Percentiles rank a stretch among this genome's conserved stretches.
Evolutionary conservation across 2,888 invertebrate species (phyloP).

Genomic region (Chloromyia formosa): DNA sequence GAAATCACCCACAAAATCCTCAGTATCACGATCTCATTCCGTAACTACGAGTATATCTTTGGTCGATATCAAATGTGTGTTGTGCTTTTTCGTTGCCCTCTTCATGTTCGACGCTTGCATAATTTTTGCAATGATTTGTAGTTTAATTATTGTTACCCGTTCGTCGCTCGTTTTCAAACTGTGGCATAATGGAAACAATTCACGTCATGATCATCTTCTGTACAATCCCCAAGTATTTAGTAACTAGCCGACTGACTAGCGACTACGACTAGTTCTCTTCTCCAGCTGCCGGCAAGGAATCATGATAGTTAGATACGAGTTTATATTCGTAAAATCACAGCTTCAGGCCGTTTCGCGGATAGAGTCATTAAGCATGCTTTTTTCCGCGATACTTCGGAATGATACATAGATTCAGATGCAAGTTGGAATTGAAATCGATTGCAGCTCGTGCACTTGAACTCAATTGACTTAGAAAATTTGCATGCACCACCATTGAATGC

Average conservation of each 20-base stretch:
- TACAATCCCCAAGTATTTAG: constrained; percentile 26
- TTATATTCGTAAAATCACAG: no score
- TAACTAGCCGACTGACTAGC: not conserved
- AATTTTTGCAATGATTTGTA: constrained; percentile 39
- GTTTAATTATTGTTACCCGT: constrained; percentile 25
- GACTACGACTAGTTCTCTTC: not conserved
- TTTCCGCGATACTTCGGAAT: not conserved
- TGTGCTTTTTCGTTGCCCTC: constrained; percentile 2
- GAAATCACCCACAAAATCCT: constrained; percentile 46
- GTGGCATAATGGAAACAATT: constrained; percentile 17
- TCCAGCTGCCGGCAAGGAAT: not conserved
- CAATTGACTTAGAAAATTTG: constrained; percentile 35
- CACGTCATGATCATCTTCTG: constrained; percentile 18
- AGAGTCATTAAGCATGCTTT: constrained; percentile 32
- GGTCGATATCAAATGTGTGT: constrained; percentile 9
- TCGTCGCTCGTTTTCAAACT: constrained; percentile 20
- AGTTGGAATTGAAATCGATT: constrained; percentile 27
- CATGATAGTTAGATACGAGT: not conserved
- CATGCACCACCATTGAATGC: not conserved
- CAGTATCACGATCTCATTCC: constrained; percentile 47
- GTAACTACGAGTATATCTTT: constrained; percentile 33
- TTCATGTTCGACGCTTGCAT: constrained; percentile 24
- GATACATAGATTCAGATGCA: not conserved
- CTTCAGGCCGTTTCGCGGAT: constrained; percentile 22
- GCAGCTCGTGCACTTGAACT: constrained; percentile 35